Percentiles rank a stretch among this genome's conserved stretches.
Conservation (phyloP, 1,140 invertebrate genomes). For the Cotesia vestalis region DNA sequence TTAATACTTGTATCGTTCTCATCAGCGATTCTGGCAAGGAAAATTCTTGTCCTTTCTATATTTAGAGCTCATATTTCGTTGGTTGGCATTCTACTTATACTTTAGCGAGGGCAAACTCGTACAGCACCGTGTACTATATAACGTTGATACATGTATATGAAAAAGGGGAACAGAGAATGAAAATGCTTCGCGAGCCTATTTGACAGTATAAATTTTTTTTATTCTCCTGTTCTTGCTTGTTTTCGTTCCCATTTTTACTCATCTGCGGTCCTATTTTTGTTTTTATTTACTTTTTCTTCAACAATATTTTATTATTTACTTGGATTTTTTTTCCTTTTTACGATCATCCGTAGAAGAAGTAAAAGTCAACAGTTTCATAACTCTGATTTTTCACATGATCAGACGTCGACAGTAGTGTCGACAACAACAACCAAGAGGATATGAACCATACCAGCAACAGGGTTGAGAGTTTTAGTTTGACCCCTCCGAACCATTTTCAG, state of each 20-base stretch:
- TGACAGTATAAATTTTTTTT: constrained; percentile 2
- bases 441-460: constrained; percentile 16
- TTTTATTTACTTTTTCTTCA: neutral
- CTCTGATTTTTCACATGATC: constrained; percentile 29
- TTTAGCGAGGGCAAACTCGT: constrained; percentile 29
- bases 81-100: constrained; percentile 19
- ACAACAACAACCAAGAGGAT: neutral
- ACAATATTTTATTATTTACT: too few relatives aligned
- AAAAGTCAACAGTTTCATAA: constrained; percentile 15
- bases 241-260: neutral
- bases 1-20: constrained; percentile 14
- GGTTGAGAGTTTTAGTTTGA: constrained; percentile 17
- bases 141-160: neutral
- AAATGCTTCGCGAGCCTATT: too few relatives aligned
- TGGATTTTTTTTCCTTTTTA: neutral
- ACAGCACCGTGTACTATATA: neutral
- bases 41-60: constrained; percentile 40
- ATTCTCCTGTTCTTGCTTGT: neutral
- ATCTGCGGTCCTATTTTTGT: neutral
- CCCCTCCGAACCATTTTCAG: constrained; percentile 15
- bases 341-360: neutral
- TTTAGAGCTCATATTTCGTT: constrained; percentile 39
- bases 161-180: too few relatives aligned
- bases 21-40: constrained; percentile 27
- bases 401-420: constrained; percentile 13